Conservation (phyloP, 92 coral and sea anemone species). For the Isaurus tuberculatus region DNA sequence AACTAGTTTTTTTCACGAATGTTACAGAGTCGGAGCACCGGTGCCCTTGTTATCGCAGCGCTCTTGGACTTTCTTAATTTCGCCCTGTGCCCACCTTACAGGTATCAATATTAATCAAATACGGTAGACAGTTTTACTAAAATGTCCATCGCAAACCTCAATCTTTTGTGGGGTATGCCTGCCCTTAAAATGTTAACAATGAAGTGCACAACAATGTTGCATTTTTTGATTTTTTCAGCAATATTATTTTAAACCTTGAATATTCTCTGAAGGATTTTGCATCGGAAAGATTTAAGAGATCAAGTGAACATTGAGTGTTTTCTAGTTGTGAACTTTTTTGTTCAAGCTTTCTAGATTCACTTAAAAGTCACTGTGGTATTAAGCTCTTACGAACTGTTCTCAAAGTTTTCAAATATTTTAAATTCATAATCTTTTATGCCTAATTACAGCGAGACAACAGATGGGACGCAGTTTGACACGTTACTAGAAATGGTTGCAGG, state of each 20-base stretch:
- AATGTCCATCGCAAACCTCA: too few species aligned
- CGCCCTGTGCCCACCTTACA: constrained; percentile 99
- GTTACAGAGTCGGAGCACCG: constrained; percentile 90
- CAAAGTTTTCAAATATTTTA: neutral
- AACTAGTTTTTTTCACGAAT: neutral
- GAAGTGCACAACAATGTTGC: too few species aligned
- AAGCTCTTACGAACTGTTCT: too few species aligned
- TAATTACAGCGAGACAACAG: constrained; percentile 88
- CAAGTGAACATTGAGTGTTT: too few species aligned
- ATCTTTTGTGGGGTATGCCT: too few species aligned
- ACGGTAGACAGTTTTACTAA: too few species aligned
- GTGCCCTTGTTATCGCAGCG: constrained; percentile 95
- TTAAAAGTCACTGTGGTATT: too few species aligned
- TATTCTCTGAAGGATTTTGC: too few species aligned
- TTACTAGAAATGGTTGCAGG: constrained; percentile 96
- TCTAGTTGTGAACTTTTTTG: neutral
- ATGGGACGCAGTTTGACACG: constrained; percentile 91
- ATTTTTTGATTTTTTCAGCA: neutral
- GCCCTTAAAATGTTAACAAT: too few species aligned
- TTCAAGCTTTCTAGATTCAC: too few species aligned
- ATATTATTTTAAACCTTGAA: neutral
- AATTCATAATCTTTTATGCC: neutral
- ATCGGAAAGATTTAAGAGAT: neutral
- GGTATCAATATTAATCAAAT: too few species aligned
- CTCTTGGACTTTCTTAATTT: constrained; percentile 95